These are phyloP conservation scores for Globia sparganii DNA, from an alignment of 2,888 invertebrate genomes.

Conservation along the genomic window DNA sequence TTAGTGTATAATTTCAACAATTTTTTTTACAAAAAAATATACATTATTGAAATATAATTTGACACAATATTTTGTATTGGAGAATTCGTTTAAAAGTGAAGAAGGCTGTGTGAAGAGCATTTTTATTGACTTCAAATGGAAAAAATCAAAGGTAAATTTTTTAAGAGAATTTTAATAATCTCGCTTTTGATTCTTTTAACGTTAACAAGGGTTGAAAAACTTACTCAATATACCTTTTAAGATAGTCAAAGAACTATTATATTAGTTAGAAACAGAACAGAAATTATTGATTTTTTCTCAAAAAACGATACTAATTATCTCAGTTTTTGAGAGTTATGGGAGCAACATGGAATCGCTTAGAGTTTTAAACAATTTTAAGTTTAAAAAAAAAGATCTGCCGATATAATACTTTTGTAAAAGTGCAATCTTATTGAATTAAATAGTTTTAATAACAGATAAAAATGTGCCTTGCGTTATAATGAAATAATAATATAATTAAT, in stretches of 20 bases:
- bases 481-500: constrained; percentile 77
- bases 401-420: constrained; percentile 77
- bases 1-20: constrained; percentile 72
- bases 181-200: neutral
- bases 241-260: neutral
- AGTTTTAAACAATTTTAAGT: constrained; percentile 73
- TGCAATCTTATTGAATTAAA: constrained; percentile 78
- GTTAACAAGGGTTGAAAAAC: neutral
- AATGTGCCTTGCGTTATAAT: constrained; percentile 89
- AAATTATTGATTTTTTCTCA: constrained; percentile 40
- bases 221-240: constrained; percentile 2
- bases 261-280: neutral
- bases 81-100: constrained; percentile 74
- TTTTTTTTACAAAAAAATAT: constrained; percentile 69
- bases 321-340: constrained; percentile 69
- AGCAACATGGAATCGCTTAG: constrained; percentile 67
- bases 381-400: constrained; percentile 85
- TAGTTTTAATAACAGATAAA: constrained; percentile 78
- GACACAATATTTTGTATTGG: constrained; percentile 66
- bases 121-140: constrained; percentile 75
- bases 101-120: constrained; percentile 88
- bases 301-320: constrained; percentile 65
- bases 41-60: constrained; percentile 59
- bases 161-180: constrained; percentile 30
- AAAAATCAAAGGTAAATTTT: constrained; percentile 45